Base-by-base conservation (phyloP, 2,888 invertebrate species). In the Brachylomia viminalis region DNA sequence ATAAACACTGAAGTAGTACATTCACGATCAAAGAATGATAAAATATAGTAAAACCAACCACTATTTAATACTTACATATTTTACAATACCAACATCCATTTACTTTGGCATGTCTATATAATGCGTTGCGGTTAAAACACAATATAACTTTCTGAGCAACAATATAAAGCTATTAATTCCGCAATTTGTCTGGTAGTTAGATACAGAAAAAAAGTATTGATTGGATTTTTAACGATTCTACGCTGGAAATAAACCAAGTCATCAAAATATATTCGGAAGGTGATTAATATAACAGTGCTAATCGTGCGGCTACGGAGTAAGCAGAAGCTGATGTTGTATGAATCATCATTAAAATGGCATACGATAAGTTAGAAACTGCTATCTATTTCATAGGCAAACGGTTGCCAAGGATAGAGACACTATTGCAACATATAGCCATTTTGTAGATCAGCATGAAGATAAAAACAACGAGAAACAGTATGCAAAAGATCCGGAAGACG, bases 161-260 rank as follows among this genome's bases (percentile, higher is more conserved):
- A 75, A 68, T 49, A 52, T 33, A 70, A 61, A 70, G 23, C 62
- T 54, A 80, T 67, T 82, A 73, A 79, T 47, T 38, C 27, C 6
- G 6, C 27, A 64, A 13, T 42, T 27, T 59, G 49, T 67, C 58
- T 47, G 56, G 13, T 17, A 38, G 15, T 70, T 65, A 47, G n/a
- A 66, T 38, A 75, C 6, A 83, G 42, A 61, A 70, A 66, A 82
- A 42, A 42, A 38, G 2, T 6, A 52, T 15, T 80, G 61, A 82
- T 80, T 71, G 62, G 56, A 23, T 82, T 84, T 69, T 61, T 62
- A 72, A 49, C 58, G 67, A 68, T 56, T 59, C 64, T 47, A 47
- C 15, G 17, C 33, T 75, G 1, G 13, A 62, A 75, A 75, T 73
- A 75, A 52, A 75, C 45, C 20, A 38, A 56, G 30, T 33, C 62